Evolutionary conservation across 2,888 invertebrate species (phyloP), one percentile per base, ranked within the genome.

Genomic region (Nephrocerus scutellatus): DNA sequence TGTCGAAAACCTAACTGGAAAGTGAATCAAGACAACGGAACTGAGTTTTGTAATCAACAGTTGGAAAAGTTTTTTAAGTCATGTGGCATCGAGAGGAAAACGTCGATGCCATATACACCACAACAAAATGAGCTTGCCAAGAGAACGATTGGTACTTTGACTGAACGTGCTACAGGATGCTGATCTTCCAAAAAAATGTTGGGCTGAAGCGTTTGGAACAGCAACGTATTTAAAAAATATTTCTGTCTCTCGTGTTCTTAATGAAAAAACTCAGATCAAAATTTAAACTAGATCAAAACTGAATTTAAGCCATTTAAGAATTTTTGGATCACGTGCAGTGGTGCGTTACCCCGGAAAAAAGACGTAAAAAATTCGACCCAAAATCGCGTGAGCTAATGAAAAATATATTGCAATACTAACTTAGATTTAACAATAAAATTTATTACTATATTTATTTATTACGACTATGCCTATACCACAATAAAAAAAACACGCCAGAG

Each of bases 131-230:
- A 31, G 1, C 37, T 49, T 8, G 50, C 55, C 4, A 58, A 65
- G 42, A 13, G 55, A 25, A 44, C 43, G 22, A 55, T 54, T 30
- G 15, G 55, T 3, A 50, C 49, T 3, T 21, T 52, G 6, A 47
- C 53, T 9, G 55, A 54, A 31, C 49, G 32, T 57, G 49, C 6
- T 55, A 6, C 39, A 47, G 20, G 51, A 44, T 18, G 50, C 46
- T 6, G 37, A 48, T 23, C 34, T 57, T 7, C 36, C 31, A 14
- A 44, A 48, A 18, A 44, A 37, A 8, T 19, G 14, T 31, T 31
- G 31, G 31, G 60, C 59, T 13, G 60, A 66, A 44, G 63, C 59
- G 9, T 36, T 48, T 9, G 30, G n/a, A n/a, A n/a, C n/a, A n/a
- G n/a, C n/a, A n/a, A n/a, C n/a, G n/a, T n/a, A n/a, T n/a, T n/a